A percentile compares a stretch with the other conserved stretches of the same genome.
phyloP scores from a whole-genome alignment of 2,888 invertebrate genomes.

The Lithophane semibrunnea region DNA sequence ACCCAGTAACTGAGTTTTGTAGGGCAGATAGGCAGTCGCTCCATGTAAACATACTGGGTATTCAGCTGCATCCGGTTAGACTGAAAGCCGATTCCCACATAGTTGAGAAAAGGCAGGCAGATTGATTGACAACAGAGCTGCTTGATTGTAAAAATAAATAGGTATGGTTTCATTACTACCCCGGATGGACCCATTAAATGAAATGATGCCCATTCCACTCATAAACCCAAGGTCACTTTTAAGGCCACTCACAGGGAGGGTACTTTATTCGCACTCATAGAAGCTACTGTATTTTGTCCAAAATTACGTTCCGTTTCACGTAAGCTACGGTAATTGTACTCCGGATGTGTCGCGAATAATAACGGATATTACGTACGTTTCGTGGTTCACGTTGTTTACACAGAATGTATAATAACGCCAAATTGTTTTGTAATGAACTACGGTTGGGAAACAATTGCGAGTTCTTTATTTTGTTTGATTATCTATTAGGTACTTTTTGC shows the following conservation, averaged over 20 bases:
- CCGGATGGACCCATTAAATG: background rate
- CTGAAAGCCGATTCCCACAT: too few relatives aligned
- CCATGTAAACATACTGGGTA: too few relatives aligned
- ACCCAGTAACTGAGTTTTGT: too few relatives aligned
- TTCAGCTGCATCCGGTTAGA: too few relatives aligned
- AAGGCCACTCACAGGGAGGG: background rate
- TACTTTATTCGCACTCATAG: background rate
- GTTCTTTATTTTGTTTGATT: constrained; percentile 13
- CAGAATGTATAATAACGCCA: constrained; percentile 12
- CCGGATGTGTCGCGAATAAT: constrained; percentile 32
- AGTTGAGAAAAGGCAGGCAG: too few relatives aligned
- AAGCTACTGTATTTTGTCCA: background rate
- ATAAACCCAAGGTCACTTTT: background rate
- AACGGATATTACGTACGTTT: constrained; percentile 33
- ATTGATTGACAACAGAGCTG: too few relatives aligned
- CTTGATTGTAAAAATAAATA: background rate
- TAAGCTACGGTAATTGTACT: background rate
- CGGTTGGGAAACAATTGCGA: constrained; percentile 7
- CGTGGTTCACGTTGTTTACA: background rate
- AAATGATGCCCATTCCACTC: background rate
- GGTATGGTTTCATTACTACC: background rate
- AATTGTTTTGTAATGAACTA: constrained; percentile 28
- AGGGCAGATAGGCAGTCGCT: too few relatives aligned
- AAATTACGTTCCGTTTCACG: constrained; percentile 22
- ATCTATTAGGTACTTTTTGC: background rate